Conservation (phyloP, 1,140 invertebrate genomes). For the Cyrtorhinus lividipennis region DNA sequence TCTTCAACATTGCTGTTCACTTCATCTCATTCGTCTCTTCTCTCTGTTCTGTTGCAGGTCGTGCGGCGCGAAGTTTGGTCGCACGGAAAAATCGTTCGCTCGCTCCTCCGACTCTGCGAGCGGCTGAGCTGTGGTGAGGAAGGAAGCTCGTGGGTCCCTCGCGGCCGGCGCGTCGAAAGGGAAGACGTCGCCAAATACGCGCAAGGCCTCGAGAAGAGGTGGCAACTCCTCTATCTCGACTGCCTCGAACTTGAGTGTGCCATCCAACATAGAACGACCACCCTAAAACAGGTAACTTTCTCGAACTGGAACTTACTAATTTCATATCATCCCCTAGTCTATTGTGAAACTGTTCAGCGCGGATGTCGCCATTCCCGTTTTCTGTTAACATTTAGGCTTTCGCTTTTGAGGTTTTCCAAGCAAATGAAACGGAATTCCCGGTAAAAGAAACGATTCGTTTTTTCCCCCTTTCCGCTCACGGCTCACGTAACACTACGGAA, state of each 20-base stretch:
- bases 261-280: constrained; percentile 45
- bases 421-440: no score
- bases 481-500: no score
- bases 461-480: no score
- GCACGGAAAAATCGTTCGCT: constrained; percentile 64
- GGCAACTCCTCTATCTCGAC: constrained; percentile 73
- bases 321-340: no score
- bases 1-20: no score
- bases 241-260: constrained; percentile 80
- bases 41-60: constrained; percentile 49
- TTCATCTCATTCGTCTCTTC: no score
- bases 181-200: constrained; percentile 28
- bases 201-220: constrained; percentile 58
- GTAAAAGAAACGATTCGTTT: no score
- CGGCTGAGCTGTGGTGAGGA: constrained; percentile 27
- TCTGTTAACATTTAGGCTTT: no score
- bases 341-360: background rate
- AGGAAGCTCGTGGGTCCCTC: constrained; percentile 11
- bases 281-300: constrained; percentile 30
- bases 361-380: background rate
- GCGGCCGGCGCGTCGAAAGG: constrained; percentile 15
- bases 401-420: no score
- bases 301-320: background rate
- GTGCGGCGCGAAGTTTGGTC: constrained; percentile 71
- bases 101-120: constrained; percentile 53